Evolutionary conservation across 2,888 invertebrate species (phyloP), one percentile per base, ranked within the genome.

Genomic region (Drosophila nr. fundita): DNA sequence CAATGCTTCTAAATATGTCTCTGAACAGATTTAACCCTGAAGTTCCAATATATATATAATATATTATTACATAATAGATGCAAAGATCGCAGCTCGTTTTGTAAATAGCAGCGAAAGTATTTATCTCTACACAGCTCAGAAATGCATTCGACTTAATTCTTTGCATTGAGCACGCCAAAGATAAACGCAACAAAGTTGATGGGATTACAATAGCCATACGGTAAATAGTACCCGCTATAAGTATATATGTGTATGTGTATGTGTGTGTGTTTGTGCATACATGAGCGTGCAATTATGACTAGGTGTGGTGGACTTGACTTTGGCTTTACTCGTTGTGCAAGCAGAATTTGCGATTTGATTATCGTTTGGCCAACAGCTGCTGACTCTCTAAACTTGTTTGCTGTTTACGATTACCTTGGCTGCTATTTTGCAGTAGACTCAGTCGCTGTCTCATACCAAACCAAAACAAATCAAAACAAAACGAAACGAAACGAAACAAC

Each of bases 371-470:
- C 29, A 68, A 64, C 45, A 61, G 80, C 70, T 66, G 70, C 50
- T 36, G 38, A 49, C 11, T 29, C 11, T 29, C 27, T 6, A 69
- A 68, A 71, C 83, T 63, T 55, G 55, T 55, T 55, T 34, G 4
- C 24, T 45, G 82, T 79, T 80, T 58, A 27, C 55, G 73, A 55
- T 85, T 72, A 83, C 85, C 85, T 85, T 85, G 85, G 71, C 75
- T 53, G 21, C 15, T 29, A 10, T 49, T 49, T n/a, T 18, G 53
- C 27, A n/a, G 49, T 27, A 27, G 27, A 10, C 27, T 10, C 48
- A 10, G 36, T 4, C 24, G 15, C 15, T 8, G 45, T 24, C 45
- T 45, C 21, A 45, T 7, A 24, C 45, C 7, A 13, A 45, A 45
- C 13, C 21, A 10, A 57, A 73, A 36, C 70, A 77, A 77, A 79